Evolutionary conservation across 2,113 vertebrate species (phyloP).

Genomic region (Pelobates fuscus): DNA sequence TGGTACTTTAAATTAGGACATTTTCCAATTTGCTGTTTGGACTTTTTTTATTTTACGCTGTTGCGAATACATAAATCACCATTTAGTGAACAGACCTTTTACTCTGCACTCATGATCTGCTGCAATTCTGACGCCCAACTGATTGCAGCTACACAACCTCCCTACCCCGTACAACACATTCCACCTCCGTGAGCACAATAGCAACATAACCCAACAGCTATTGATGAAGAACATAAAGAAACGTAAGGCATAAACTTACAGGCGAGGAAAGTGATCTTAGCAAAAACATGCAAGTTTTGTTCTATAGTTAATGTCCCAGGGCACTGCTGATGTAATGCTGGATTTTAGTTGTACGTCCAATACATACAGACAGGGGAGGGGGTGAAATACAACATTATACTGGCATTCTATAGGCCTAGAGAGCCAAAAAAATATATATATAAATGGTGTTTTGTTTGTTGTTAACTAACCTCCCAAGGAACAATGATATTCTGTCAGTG

Average conservation of each 20-base stretch:
- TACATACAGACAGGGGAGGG: background rate
- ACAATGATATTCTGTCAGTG: too few species aligned
- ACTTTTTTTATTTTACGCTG: too few species aligned
- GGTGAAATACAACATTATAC: background rate
- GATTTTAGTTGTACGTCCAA: constrained; percentile 1
- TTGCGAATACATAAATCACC: too few species aligned
- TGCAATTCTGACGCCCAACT: too few species aligned
- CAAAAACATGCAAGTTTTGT: background rate
- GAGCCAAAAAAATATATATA: too few species aligned
- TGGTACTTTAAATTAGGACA: too few species aligned
- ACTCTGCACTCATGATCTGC: too few species aligned
- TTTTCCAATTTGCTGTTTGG: too few species aligned
- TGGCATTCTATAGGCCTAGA: too few species aligned
- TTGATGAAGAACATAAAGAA: background rate
- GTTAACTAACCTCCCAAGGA: too few species aligned
- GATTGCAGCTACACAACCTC: background rate
- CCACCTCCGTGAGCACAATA: background rate
- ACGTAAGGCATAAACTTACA: constrained; percentile 7
- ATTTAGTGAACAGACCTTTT: too few species aligned
- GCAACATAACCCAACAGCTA: constrained; percentile 12
- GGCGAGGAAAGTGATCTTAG: constrained; percentile 18
- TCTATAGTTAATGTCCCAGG: background rate
- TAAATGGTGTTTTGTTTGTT: too few species aligned
- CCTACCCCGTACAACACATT: background rate
- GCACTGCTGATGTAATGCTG: constrained; percentile 26